phyloP scores from a whole-genome alignment of 2,888 invertebrate species.

The Troides helena region DNA sequence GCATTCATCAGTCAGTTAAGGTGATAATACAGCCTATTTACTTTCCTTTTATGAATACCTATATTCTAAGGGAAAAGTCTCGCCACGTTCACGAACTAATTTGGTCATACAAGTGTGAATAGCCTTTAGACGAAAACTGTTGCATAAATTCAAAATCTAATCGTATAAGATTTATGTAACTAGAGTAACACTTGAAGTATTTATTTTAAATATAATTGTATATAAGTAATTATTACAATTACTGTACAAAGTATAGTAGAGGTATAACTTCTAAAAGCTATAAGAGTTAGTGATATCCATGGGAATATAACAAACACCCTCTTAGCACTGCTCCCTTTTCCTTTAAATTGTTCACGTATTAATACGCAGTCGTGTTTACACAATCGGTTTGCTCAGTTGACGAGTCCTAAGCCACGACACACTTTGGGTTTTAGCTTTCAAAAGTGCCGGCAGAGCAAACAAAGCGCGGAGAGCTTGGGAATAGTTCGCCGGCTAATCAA shows the following conservation, averaged over 20 bases:
- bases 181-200: too few relatives aligned
- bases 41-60: slow-evolving; percentile 57
- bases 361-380: slow-evolving; percentile 63
- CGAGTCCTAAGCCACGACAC: slow-evolving; percentile 75
- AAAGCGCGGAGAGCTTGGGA: slow-evolving; percentile 63
- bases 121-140: neutral
- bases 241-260: too few relatives aligned
- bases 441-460: slow-evolving; percentile 73
- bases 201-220: too few relatives aligned
- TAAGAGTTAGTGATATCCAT: slow-evolving; percentile 48
- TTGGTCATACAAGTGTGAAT: slow-evolving; percentile 25
- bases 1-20: slow-evolving; percentile 79
- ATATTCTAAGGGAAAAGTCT: slow-evolving; percentile 60
- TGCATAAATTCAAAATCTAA: too few relatives aligned
- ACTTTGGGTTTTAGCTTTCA: slow-evolving; percentile 80
- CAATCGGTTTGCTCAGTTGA: slow-evolving; percentile 69
- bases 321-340: slow-evolving; percentile 72
- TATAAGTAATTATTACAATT: too few relatives aligned
- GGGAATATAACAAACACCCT: slow-evolving; percentile 58
- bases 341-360: slow-evolving; percentile 74
- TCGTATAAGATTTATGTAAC: too few relatives aligned
- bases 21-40: slow-evolving; percentile 61
- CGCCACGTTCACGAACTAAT: slow-evolving; percentile 45
- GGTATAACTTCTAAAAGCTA: slow-evolving; percentile 10
- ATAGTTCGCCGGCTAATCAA: slow-evolving; percentile 70